Percentiles rank a stretch among this genome's conserved stretches.
phyloP scores from a whole-genome alignment of 2,113 vertebrate genomes.

The Etheostoma spectabile region DNA sequence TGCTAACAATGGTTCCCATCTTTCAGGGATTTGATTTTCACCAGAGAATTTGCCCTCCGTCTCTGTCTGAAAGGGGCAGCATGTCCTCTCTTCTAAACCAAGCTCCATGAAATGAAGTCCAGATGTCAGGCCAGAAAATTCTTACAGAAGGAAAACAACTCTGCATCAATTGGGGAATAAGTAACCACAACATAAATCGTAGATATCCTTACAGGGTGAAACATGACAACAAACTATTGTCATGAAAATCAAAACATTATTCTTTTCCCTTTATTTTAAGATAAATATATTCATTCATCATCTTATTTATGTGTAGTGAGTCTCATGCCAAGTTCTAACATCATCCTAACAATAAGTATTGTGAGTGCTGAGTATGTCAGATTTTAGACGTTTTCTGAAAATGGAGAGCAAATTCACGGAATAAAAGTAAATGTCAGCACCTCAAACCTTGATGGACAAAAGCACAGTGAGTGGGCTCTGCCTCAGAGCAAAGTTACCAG shows the following conservation, averaged over 20 bases:
- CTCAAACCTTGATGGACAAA: constrained; percentile 5
- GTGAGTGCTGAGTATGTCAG: neutral
- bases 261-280: neutral
- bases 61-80: neutral
- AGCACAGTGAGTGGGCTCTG: constrained; percentile 11
- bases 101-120: constrained; percentile 50
- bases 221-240: neutral
- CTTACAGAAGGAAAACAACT: constrained; percentile 14
- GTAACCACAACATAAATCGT: neutral
- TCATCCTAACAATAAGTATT: neutral
- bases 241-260: neutral
- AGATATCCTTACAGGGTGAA: neutral
- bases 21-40: constrained; percentile 10
- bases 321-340: neutral
- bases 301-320: neutral
- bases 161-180: neutral
- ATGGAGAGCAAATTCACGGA: constrained; percentile 15
- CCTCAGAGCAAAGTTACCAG: constrained; percentile 39
- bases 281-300: neutral
- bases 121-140: constrained; percentile 55
- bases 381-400: constrained; percentile 40
- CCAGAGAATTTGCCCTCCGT: constrained; percentile 14
- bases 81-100: constrained; percentile 20
- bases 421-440: constrained; percentile 39
- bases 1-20: neutral